These are phyloP conservation scores for Channa striata DNA, from an alignment of 2,797 vertebrate genomes.

Conservation along the genomic window DNA sequence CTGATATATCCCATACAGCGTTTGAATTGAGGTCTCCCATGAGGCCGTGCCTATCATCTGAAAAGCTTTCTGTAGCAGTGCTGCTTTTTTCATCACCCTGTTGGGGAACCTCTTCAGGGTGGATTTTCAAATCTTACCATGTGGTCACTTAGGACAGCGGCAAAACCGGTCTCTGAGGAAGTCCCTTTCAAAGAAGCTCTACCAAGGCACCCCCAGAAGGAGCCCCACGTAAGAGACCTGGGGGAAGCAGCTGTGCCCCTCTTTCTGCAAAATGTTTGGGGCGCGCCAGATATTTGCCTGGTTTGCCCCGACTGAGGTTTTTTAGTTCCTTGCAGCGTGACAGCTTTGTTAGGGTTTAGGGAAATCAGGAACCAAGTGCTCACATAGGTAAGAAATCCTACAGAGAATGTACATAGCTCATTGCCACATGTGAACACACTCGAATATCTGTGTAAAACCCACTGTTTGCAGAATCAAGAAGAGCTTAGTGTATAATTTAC, in stretches of 20 bases:
- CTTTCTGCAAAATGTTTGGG: no score
- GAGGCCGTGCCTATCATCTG: conserved; percentile 74
- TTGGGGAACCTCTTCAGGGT: conserved; percentile 1
- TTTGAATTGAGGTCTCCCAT: conserved; percentile 75
- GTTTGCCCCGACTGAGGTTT: background rate
- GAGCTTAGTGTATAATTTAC: conserved; percentile 24
- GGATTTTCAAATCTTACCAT: conserved; percentile 24
- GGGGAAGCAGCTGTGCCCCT: no score
- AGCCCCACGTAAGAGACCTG: no score
- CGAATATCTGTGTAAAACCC: conserved; percentile 15
- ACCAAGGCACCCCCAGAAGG: no score
- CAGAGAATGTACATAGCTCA: background rate
- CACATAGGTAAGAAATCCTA: background rate
- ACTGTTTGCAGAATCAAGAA: conserved; percentile 45
- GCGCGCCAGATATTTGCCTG: no score
- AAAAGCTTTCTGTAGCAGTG: conserved; percentile 33
- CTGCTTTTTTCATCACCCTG: conserved; percentile 25
- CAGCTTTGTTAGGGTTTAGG: background rate
- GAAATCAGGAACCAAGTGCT: background rate
- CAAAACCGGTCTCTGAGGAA: no score
- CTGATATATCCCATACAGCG: conserved; percentile 68
- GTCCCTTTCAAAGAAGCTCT: no score
- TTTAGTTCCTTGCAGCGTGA: background rate
- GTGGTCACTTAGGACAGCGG: background rate
- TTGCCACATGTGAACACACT: background rate